Evolutionary conservation across 2,797 vertebrate species (phyloP).

Genomic region (Brachyalestes nurse): DNA sequence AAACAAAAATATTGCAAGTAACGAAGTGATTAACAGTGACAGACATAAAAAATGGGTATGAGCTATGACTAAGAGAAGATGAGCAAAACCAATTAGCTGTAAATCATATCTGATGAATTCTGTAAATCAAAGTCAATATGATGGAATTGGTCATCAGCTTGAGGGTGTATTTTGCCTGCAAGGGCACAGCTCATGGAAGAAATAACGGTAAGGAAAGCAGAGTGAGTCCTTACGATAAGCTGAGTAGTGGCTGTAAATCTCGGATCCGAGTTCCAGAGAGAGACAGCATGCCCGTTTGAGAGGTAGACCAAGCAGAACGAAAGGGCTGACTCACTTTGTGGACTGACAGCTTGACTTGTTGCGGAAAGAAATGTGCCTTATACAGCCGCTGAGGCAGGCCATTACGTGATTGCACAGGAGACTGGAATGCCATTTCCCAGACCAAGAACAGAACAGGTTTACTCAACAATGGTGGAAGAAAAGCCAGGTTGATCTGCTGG

Average conservation of each 20-base stretch:
- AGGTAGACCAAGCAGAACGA: constrained; percentile 44
- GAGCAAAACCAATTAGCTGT: too few relatives aligned
- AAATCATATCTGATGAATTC: background rate
- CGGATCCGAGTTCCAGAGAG: background rate
- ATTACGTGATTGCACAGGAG: constrained; percentile 60
- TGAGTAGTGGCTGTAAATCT: constrained; percentile 26
- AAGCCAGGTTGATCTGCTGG: constrained; percentile 11
- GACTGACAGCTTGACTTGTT: constrained; percentile 57
- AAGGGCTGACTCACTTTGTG: constrained; percentile 54
- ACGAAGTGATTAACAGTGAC: too few relatives aligned
- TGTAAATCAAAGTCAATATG: background rate
- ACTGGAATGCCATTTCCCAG: constrained; percentile 41
- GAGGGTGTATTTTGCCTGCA: background rate
- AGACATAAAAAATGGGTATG: too few relatives aligned
- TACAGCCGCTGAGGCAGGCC: constrained; percentile 44
- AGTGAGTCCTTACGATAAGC: constrained; percentile 30
- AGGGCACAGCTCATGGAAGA: background rate
- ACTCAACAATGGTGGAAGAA: constrained; percentile 43
- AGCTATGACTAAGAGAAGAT: background rate
- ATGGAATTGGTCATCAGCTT: background rate
- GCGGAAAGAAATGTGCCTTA: constrained; percentile 34
- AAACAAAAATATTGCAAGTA: too few relatives aligned
- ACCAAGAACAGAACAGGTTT: constrained; percentile 29
- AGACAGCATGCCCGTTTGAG: constrained; percentile 17
- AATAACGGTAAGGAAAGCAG: constrained; percentile 19